These are phyloP conservation scores for Meganola albula DNA, from an alignment of 2,888 invertebrate species.

Conservation along the genomic window DNA sequence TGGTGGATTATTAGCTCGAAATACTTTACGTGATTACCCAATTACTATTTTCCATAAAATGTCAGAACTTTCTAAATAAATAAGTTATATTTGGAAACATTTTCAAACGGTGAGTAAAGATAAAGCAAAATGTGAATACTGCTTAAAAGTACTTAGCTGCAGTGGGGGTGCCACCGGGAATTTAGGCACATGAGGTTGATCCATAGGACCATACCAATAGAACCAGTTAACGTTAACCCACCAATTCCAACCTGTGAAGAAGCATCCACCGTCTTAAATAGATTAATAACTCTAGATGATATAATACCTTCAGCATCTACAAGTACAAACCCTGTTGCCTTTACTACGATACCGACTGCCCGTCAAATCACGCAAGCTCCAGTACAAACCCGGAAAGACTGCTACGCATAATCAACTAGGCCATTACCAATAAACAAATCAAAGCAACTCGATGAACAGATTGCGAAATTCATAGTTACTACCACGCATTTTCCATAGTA, in stretches of 20 bases:
- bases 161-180: too few species aligned
- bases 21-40: too few species aligned
- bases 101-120: too few species aligned
- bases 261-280: neutral
- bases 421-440: constrained; percentile 6
- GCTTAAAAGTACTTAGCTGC: too few species aligned
- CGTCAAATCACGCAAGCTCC: neutral
- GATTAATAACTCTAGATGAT: neutral
- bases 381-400: neutral
- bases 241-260: neutral
- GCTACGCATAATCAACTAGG: constrained; percentile 1
- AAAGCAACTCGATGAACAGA: constrained; percentile 7
- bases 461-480: constrained; percentile 5
- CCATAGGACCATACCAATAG: neutral
- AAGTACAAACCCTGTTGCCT: neutral
- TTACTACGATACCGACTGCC: too few species aligned
- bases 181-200: neutral
- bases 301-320: neutral
- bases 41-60: too few species aligned
- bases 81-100: too few species aligned
- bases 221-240: neutral
- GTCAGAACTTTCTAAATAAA: too few species aligned
- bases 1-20: too few species aligned
- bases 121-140: too few species aligned
- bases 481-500: constrained; percentile 2